These are phyloP conservation scores for Yponomeuta evonymella DNA, from an alignment of 2,888 invertebrate species.

Conservation along the genomic window DNA sequence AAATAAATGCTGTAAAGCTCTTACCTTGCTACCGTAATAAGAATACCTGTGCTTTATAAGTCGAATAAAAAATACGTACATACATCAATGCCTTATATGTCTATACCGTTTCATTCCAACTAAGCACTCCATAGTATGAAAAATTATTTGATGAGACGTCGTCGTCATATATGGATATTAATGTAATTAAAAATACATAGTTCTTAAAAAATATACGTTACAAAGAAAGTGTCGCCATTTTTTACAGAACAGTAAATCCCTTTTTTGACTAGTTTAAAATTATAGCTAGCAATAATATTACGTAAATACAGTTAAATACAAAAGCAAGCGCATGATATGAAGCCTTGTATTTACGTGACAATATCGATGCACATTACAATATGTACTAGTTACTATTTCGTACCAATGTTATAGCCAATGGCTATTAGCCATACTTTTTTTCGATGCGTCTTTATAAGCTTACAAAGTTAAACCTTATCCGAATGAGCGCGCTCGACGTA, in stretches of 20 bases:
- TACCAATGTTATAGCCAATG: neutral
- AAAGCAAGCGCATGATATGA: conserved; percentile 16
- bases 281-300: conserved; percentile 53
- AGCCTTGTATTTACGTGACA: neutral
- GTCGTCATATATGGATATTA: too few relatives aligned
- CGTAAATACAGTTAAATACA: conserved; percentile 19
- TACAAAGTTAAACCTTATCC: neutral
- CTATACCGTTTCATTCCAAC: too few relatives aligned
- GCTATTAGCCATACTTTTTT: neutral
- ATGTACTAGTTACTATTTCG: neutral
- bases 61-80: too few relatives aligned
- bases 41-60: neutral
- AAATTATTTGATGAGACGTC: too few relatives aligned
- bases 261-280: conserved; percentile 70
- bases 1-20: conserved; percentile 12
- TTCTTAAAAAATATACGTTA: neutral
- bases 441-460: neutral
- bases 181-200: neutral
- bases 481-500: neutral
- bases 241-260: conserved; percentile 13
- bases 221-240: neutral
- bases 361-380: neutral
- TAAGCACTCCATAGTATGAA: too few relatives aligned
- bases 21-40: conserved; percentile 8
- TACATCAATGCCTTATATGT: too few relatives aligned